These are phyloP conservation scores for Xanthorhoe designata DNA, from an alignment of 2,888 invertebrate species.

Conservation along the genomic window DNA sequence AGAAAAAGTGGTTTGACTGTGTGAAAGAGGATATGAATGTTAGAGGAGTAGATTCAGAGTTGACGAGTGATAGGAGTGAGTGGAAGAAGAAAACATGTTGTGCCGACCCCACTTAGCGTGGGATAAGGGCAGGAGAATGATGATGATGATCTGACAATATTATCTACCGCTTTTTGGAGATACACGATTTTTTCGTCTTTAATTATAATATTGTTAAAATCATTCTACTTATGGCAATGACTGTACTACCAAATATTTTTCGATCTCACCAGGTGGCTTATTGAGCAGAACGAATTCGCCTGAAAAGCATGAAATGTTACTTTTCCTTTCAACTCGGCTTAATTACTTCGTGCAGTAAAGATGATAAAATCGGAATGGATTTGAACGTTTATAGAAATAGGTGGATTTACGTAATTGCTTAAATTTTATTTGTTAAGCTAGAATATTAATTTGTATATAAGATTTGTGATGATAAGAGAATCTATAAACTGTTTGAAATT, in stretches of 20 bases:
- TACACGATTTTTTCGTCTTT: too few relatives aligned
- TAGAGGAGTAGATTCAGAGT: too few relatives aligned
- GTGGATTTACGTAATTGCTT: not conserved
- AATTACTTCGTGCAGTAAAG: constrained; percentile 13
- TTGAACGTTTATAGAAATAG: not conserved
- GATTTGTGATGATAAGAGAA: not conserved
- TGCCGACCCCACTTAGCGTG: too few relatives aligned
- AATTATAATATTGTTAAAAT: too few relatives aligned
- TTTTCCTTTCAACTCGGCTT: constrained; percentile 31
- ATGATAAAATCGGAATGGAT: not conserved
- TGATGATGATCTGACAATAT: too few relatives aligned
- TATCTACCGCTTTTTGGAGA: too few relatives aligned
- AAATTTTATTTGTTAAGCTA: not conserved
- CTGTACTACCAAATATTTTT: constrained; percentile 58
- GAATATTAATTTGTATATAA: not conserved
- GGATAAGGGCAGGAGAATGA: too few relatives aligned
- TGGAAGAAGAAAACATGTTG: too few relatives aligned
- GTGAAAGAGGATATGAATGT: too few relatives aligned
- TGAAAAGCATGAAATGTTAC: constrained; percentile 49
- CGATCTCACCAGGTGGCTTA: constrained; percentile 54
- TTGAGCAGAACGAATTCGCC: constrained; percentile 59
- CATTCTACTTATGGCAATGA: constrained; percentile 4
- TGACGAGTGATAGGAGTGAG: too few relatives aligned
- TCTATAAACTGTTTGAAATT: too few relatives aligned
- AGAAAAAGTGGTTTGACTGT: too few relatives aligned